Evolutionary conservation across 2,113 vertebrate genomes (phyloP).

Genomic region (Shinisaurus crocodilurus): DNA sequence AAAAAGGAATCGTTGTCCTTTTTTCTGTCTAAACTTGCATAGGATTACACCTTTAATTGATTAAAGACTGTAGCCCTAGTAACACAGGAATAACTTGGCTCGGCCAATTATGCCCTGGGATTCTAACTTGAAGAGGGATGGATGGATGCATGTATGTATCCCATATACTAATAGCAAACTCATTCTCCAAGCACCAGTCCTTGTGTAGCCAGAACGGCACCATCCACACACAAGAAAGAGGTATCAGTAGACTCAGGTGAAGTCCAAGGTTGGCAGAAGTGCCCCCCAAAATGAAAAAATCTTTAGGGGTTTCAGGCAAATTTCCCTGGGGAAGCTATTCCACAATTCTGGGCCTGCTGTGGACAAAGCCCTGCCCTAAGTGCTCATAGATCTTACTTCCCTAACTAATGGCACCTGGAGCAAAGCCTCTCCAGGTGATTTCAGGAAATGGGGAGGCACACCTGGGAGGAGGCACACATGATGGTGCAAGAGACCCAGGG

Average conservation of each 20-base stretch:
- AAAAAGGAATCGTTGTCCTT: too few relatives aligned
- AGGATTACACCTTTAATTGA: neutral
- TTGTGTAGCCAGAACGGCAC: too few relatives aligned
- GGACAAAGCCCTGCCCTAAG: neutral
- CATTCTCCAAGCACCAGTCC: too few relatives aligned
- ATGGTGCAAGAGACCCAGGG: neutral
- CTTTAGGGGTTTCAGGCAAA: too few relatives aligned
- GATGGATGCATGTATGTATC: neutral
- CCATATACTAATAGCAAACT: neutral
- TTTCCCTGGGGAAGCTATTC: too few relatives aligned
- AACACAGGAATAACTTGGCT: neutral
- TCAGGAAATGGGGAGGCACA: neutral
- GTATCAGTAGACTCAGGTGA: too few relatives aligned
- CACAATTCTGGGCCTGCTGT: too few relatives aligned
- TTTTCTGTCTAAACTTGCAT: too few relatives aligned
- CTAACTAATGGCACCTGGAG: neutral
- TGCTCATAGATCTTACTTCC: neutral
- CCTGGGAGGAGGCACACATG: neutral
- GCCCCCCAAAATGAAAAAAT: too few relatives aligned
- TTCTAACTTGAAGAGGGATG: neutral
- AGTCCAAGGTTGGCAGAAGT: too few relatives aligned
- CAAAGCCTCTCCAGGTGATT: neutral
- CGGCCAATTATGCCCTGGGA: neutral
- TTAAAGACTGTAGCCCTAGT: neutral
- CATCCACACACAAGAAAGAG: too few relatives aligned